phyloP scores from a whole-genome alignment of 2,797 vertebrate genomes.

The Argentina silus region DNA sequence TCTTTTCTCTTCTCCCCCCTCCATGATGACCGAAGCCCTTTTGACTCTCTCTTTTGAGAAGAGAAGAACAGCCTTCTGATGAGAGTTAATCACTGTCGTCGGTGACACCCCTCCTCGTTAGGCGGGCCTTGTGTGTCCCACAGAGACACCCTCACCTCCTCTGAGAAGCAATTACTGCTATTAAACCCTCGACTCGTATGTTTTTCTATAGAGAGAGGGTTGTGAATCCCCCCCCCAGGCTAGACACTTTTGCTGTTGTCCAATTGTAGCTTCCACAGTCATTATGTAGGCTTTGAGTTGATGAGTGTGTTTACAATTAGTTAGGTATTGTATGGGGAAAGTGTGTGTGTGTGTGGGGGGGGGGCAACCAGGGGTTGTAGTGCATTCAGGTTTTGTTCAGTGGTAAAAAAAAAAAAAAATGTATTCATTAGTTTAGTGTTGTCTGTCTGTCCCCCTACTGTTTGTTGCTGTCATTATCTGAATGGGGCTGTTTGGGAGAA shows the following conservation, averaged over 20 bases:
- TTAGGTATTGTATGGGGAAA: constrained; percentile 65
- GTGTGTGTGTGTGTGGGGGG: constrained; percentile 26
- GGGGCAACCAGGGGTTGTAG: constrained; percentile 14
- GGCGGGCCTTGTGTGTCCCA: constrained; percentile 28
- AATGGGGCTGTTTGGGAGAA: constrained; percentile 45
- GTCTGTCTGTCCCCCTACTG: constrained; percentile 23
- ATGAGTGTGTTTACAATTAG: constrained; percentile 57
- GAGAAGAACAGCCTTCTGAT: constrained; percentile 41
- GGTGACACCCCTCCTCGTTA: constrained; percentile 41
- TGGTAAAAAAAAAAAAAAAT: constrained; percentile 28
- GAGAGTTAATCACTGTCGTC: constrained; percentile 54
- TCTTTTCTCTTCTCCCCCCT: constrained; percentile 26
- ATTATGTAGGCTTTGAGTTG: constrained; percentile 26
- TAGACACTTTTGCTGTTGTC: background rate
- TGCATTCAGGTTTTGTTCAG: background rate
- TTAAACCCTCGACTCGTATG: constrained; percentile 17
- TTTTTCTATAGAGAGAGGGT: constrained; percentile 4
- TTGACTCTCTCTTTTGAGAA: constrained; percentile 59
- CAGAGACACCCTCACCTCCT: constrained; percentile 5
- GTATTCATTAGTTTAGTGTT: constrained; percentile 57
- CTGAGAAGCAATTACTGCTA: constrained; percentile 6
- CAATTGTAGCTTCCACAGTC: constrained; percentile 18
- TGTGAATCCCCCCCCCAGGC: constrained; percentile 2
- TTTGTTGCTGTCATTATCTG: constrained; percentile 43
- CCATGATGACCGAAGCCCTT: constrained; percentile 52